Conservation (phyloP, 35 echinoderm and acorn worm species). For the Ptychodera flava region DNA sequence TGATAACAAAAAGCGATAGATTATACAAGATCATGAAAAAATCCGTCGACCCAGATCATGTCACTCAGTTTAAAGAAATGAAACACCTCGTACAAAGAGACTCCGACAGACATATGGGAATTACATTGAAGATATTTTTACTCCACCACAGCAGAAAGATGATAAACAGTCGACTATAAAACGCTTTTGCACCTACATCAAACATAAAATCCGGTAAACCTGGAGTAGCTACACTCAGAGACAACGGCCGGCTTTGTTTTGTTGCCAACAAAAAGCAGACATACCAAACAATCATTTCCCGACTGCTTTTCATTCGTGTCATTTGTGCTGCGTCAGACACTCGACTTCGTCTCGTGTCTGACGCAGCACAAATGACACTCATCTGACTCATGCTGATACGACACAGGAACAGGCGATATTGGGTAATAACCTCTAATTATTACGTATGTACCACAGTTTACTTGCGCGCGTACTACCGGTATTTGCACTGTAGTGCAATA, state of each 20-base stretch:
- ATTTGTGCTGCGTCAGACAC: too few species aligned
- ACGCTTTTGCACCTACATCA: conserved; percentile 35
- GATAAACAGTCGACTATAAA: too few species aligned
- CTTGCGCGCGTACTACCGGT: too few species aligned
- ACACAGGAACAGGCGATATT: too few species aligned
- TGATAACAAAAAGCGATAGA: conserved; percentile 23
- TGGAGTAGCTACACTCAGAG: conserved; percentile 6
- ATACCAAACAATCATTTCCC: conserved; percentile 17
- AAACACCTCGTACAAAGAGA: conserved; percentile 21
- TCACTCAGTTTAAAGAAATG: too few species aligned
- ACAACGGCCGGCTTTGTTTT: not conserved
- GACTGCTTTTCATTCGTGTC: conserved; percentile 29
- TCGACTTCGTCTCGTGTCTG: too few species aligned
- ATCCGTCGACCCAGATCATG: not conserved
- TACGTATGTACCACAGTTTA: too few species aligned
- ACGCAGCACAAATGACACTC: too few species aligned
- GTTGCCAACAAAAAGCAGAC: conserved; percentile 15
- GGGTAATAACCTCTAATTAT: too few species aligned
- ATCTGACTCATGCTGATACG: too few species aligned
- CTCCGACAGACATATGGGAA: too few species aligned
- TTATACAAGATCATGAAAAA: conserved; percentile 14
- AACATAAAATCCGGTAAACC: conserved; percentile 18
- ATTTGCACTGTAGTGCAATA: too few species aligned
- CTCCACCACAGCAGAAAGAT: not conserved
- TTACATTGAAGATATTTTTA: conserved; percentile 26